Evolutionary conservation across 2,113 vertebrate species (phyloP).

Genomic region (Balaenoptera acutorostrata): DNA sequence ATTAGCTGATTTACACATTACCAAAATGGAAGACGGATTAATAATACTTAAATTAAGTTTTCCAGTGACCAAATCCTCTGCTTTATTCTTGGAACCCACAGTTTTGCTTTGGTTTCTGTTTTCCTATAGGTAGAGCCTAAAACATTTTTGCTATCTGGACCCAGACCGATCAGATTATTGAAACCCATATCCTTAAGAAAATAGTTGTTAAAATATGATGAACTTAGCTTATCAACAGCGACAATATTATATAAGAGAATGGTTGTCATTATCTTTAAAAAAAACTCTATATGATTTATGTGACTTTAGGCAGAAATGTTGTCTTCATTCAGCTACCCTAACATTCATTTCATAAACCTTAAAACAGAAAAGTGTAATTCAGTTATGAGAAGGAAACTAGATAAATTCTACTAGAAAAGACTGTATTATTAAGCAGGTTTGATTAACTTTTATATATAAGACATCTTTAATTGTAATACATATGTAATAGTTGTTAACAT

Average conservation of each 20-base stretch:
- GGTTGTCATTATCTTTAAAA: background rate
- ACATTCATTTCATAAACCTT: background rate
- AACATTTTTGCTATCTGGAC: background rate
- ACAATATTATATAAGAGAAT: background rate
- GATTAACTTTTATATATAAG: background rate
- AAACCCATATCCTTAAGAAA: background rate
- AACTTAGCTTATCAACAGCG: background rate
- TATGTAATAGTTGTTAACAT: background rate
- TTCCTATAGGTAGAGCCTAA: background rate
- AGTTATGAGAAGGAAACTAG: background rate
- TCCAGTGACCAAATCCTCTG: background rate
- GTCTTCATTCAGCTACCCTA: background rate
- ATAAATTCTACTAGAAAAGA: background rate
- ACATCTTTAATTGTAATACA: background rate
- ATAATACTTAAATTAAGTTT: slow-evolving; percentile 3
- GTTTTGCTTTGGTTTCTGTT: background rate
- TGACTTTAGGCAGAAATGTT: background rate
- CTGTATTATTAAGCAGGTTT: background rate
- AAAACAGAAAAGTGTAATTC: background rate
- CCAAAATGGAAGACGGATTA: slow-evolving; percentile 12
- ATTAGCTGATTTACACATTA: slow-evolving; percentile 26
- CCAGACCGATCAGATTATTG: background rate
- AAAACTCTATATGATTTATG: background rate
- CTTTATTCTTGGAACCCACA: background rate
- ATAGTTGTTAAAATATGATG: background rate